Conservation (phyloP, 2,797 vertebrate genomes). For the Myotis daubentonii region DNA sequence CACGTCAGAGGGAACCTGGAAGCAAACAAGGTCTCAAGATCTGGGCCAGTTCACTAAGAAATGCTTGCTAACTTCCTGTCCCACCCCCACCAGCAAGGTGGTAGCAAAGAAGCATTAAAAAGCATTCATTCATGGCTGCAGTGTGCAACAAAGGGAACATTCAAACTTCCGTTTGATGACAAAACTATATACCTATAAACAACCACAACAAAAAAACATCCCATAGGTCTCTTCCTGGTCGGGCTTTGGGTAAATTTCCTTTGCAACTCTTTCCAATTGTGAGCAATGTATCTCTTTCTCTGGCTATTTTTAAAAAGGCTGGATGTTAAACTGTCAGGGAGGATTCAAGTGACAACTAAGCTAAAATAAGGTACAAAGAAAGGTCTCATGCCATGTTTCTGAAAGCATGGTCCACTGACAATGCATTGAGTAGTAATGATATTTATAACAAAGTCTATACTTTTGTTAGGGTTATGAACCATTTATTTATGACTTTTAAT, state of each 20-base stretch:
- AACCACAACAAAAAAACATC: not conserved
- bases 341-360: not conserved
- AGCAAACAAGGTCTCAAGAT: not conserved
- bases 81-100: not conserved
- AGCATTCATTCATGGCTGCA: not conserved
- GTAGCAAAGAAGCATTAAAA: not conserved
- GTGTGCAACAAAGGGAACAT: not conserved
- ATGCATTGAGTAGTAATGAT: not conserved
- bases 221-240: not conserved
- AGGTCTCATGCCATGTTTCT: not conserved
- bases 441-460: conserved; percentile 14
- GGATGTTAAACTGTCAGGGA: not conserved
- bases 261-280: not conserved
- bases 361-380: not conserved
- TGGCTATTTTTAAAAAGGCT: not conserved
- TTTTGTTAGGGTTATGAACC: conserved; percentile 62
- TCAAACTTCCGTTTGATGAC: conserved; percentile 14
- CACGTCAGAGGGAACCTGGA: not conserved
- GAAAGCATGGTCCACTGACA: not conserved
- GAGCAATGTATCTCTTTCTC: not conserved
- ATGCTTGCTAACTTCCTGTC: not conserved
- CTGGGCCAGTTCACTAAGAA: not conserved
- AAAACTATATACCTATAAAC: not conserved
- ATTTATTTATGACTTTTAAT: conserved; percentile 62
- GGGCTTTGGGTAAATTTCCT: not conserved